phyloP scores from a whole-genome alignment of 2,797 vertebrate species.

The Capromys pilorides region DNA sequence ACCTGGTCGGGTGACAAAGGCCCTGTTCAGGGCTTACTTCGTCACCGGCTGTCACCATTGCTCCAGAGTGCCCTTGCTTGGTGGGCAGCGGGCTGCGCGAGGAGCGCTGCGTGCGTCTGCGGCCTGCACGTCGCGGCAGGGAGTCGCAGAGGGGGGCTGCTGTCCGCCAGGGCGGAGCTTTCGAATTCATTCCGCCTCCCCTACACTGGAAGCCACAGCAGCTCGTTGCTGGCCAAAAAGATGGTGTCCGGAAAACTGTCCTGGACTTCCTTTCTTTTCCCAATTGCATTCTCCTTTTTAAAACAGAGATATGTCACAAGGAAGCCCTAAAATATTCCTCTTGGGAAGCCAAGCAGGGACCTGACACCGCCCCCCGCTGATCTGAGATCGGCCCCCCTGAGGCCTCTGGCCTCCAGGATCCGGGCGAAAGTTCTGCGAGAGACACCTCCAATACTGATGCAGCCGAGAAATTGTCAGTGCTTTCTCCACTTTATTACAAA shows the following conservation, averaged over 20 bases:
- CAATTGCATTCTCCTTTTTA: neutral
- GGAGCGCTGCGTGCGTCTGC: no score
- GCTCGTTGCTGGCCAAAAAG: neutral
- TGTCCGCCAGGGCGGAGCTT: no score
- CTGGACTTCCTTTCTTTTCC: neutral
- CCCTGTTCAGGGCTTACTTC: no score
- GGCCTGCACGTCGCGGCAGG: no score
- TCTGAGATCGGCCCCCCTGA: neutral
- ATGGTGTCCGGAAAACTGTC: neutral
- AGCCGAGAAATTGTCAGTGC: neutral
- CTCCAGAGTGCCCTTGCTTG: no score
- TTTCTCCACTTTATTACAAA: neutral
- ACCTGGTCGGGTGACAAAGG: no score
- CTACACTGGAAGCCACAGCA: neutral
- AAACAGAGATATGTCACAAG: neutral
- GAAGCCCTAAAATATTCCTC: neutral
- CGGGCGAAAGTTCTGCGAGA: neutral
- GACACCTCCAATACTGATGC: neutral
- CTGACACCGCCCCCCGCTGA: neutral
- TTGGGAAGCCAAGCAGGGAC: neutral
- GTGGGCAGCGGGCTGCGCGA: no score
- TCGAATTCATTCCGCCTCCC: no score
- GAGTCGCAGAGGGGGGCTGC: no score
- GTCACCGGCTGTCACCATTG: no score
- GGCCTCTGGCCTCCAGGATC: neutral